Conservation (phyloP, 2,888 invertebrate species). For the Anticlea derivata region DNA sequence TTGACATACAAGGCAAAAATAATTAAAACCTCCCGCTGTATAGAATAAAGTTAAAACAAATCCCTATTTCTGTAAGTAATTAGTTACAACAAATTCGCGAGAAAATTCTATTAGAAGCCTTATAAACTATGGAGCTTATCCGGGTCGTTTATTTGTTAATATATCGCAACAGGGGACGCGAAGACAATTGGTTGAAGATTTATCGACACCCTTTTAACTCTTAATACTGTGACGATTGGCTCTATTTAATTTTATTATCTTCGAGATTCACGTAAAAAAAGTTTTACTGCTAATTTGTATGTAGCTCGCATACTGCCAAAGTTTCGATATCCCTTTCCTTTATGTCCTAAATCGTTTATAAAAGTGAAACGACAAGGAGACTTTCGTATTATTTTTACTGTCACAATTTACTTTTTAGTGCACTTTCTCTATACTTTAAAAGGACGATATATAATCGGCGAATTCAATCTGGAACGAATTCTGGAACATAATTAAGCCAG, state of each 20-base stretch:
- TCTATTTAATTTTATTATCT: slow-evolving; percentile 57
- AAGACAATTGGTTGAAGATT: slow-evolving; percentile 54
- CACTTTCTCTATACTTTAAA: no score
- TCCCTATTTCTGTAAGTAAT: slow-evolving; percentile 7
- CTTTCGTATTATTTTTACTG: no score
- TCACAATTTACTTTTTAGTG: no score
- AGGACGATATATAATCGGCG: no score
- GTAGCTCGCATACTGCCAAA: slow-evolving; percentile 4
- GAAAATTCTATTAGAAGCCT: slow-evolving; percentile 12
- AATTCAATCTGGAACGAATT: no score
- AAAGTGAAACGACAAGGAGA: neutral
- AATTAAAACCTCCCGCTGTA: no score
- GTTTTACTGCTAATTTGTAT: slow-evolving; percentile 22
- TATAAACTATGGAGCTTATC: slow-evolving; percentile 19
- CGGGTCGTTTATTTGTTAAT: slow-evolving; percentile 23
- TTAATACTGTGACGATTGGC: slow-evolving; percentile 52
- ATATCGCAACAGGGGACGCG: slow-evolving; percentile 28
- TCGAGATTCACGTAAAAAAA: slow-evolving; percentile 12
- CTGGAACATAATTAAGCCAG: no score
- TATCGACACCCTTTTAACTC: slow-evolving; percentile 58
- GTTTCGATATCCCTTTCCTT: neutral
- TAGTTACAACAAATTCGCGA: slow-evolving; percentile 17
- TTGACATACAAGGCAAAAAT: no score
- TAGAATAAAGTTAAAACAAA: no score
- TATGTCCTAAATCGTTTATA: slow-evolving; percentile 1